These are phyloP conservation scores for Agonum fuliginosum DNA, from an alignment of 2,888 invertebrate genomes.

Conservation along the genomic window DNA sequence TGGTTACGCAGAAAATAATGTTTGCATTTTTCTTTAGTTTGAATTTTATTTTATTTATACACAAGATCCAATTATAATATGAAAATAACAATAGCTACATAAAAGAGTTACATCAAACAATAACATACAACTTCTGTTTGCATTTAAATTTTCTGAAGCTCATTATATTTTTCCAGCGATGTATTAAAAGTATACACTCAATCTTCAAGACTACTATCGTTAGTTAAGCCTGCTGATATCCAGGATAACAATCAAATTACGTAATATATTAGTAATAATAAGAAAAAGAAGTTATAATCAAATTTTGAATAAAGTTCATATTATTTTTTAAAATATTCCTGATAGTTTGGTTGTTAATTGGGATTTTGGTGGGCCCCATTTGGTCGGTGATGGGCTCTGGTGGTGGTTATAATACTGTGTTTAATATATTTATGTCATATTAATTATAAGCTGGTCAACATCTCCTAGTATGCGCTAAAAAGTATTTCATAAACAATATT, in stretches of 20 bases:
- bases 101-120: background rate
- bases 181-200: too few species aligned
- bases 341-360: slow-evolving; percentile 14
- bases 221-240: too few species aligned
- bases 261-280: too few species aligned
- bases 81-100: background rate
- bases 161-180: background rate
- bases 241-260: too few species aligned
- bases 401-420: slow-evolving; percentile 31
- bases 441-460: background rate
- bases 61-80: background rate
- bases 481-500: too few species aligned
- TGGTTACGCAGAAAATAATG: background rate
- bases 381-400: slow-evolving; percentile 52
- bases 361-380: slow-evolving; percentile 19
- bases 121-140: too few species aligned
- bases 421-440: background rate
- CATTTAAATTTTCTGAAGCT: too few species aligned
- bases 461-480: too few species aligned
- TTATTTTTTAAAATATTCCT: too few species aligned
- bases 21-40: background rate
- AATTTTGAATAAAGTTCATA: too few species aligned
- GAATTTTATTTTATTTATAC: background rate
- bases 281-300: too few species aligned
- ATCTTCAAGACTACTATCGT: too few species aligned